A percentile compares a stretch with the other conserved stretches of the same genome.
phyloP scores from a whole-genome alignment of 2,113 vertebrate species.

The Microtus pennsylvanicus region DNA sequence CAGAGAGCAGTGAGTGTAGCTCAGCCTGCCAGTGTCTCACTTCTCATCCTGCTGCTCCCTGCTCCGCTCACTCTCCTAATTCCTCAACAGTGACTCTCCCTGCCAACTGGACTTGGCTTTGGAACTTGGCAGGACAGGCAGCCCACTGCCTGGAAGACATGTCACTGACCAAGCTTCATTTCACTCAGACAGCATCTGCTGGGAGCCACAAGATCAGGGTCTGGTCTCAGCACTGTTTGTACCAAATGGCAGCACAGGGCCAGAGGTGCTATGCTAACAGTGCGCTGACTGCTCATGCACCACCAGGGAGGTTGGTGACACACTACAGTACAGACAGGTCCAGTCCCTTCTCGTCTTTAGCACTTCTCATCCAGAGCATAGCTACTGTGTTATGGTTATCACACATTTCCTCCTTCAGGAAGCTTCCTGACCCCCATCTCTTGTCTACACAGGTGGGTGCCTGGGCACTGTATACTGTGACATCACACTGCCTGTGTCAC shows the following conservation, averaged over 20 bases:
- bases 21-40: neutral
- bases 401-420: neutral
- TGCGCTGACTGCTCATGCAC: rapidly evolving
- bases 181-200: neutral
- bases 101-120: neutral
- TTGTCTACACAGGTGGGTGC: neutral
- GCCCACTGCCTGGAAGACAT: neutral
- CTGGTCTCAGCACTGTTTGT: neutral
- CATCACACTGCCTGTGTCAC: rapidly evolving
- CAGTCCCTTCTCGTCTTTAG: neutral
- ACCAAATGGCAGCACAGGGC: neutral
- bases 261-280: rapidly evolving
- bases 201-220: neutral
- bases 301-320: rapidly evolving
- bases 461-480: no score
- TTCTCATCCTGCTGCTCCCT: neutral
- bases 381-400: neutral
- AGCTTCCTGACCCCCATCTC: no score
- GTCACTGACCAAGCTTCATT: neutral
- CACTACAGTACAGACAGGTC: neutral
- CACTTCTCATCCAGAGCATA: neutral
- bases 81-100: neutral
- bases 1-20: neutral
- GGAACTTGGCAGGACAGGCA: neutral
- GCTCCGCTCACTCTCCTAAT: neutral